Percentiles rank a stretch among this genome's conserved stretches.
These are phyloP conservation scores for Bombus impatiens DNA, from an alignment of 1,140 invertebrate species.

Conservation along the genomic window DNA sequence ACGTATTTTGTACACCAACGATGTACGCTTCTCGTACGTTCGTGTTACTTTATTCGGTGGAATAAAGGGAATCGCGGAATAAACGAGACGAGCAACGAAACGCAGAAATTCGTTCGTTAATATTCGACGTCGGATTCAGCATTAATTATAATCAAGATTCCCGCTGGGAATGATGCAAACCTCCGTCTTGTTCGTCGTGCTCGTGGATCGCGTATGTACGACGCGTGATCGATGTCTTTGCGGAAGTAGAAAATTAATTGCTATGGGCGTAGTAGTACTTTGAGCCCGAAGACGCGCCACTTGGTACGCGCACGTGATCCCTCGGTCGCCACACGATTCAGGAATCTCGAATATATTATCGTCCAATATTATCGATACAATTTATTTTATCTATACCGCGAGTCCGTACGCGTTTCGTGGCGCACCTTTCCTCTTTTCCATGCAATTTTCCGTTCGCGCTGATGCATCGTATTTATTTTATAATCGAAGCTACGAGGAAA, in stretches of 20 bases:
- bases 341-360: conserved; percentile 53
- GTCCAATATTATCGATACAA: conserved; percentile 53
- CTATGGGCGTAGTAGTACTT: conserved; percentile 61
- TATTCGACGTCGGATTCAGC: conserved; percentile 21
- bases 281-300: conserved; percentile 30
- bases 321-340: neutral
- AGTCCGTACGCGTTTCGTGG: neutral
- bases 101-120: neutral
- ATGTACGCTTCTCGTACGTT: too few species aligned
- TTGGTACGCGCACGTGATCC: conserved; percentile 24
- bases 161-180: conserved; percentile 68
- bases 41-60: too few species aligned
- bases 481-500: neutral
- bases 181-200: conserved; percentile 64
- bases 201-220: conserved; percentile 51
- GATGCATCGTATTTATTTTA: neutral
- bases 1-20: accelerated
- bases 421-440: neutral
- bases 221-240: conserved; percentile 75
- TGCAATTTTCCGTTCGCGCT: neutral
- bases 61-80: neutral
- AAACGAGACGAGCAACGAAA: neutral
- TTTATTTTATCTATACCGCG: conserved; percentile 8
- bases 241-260: conserved; percentile 78
- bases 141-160: conserved; percentile 76